These are phyloP conservation scores for Conus canariensis DNA, from an alignment of 2,888 invertebrate species.

Conservation along the genomic window DNA sequence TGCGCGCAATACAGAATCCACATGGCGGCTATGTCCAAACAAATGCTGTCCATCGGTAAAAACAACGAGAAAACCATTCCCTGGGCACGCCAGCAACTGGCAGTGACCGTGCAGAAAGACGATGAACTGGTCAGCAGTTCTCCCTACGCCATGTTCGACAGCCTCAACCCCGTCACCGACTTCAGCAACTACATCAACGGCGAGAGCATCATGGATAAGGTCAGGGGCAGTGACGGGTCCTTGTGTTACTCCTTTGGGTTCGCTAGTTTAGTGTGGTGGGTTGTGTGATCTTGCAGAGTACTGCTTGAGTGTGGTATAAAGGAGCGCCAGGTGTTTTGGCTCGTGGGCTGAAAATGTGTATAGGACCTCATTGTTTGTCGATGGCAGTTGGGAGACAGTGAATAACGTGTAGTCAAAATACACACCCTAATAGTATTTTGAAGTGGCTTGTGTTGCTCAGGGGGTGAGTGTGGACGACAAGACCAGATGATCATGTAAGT, in stretches of 20 bases:
- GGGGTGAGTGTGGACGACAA: no score
- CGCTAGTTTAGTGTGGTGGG: no score
- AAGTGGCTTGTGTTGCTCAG: no score
- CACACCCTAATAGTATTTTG: no score
- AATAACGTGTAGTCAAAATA: no score
- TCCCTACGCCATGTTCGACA: slow-evolving; percentile 63
- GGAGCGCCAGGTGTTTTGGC: no score
- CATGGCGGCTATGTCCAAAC: slow-evolving; percentile 64
- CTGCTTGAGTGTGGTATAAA: no score
- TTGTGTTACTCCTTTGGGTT: background rate
- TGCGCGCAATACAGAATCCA: slow-evolving; percentile 54
- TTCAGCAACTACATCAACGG: slow-evolving; percentile 64
- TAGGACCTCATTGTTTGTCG: no score
- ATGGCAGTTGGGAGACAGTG: no score
- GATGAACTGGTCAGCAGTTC: slow-evolving; percentile 64
- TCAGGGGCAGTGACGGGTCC: slow-evolving; percentile 33
- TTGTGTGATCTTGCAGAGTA: no score
- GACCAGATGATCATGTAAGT: no score
- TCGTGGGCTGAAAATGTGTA: no score
- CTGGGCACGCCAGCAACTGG: slow-evolving; percentile 70
- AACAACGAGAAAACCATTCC: slow-evolving; percentile 60
- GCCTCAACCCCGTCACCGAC: slow-evolving; percentile 58
- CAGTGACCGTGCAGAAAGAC: slow-evolving; percentile 67
- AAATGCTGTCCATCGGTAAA: slow-evolving; percentile 56
- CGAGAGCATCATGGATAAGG: slow-evolving; percentile 67